Percentiles rank a stretch among this genome's conserved stretches.
phyloP scores from a whole-genome alignment of 2,888 invertebrate species.

The Myathropa florea region DNA sequence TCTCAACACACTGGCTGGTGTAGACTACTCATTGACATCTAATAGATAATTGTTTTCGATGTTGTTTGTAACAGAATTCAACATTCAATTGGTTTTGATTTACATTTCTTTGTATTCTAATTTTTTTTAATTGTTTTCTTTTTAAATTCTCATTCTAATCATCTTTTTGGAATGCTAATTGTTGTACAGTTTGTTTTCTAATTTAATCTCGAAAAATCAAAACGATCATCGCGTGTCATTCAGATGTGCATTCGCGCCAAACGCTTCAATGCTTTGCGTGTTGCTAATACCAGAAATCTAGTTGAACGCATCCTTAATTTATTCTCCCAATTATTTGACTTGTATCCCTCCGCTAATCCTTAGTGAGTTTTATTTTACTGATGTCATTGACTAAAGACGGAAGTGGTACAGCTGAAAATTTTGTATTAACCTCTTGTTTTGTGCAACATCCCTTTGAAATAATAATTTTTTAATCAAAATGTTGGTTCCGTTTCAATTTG shows the following conservation, averaged over 20 bases:
- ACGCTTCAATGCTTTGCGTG: neutral
- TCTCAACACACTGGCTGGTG: slow-evolving; percentile 39
- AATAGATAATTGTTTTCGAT: slow-evolving; percentile 47
- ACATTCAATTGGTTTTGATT: slow-evolving; percentile 24
- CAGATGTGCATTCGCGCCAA: slow-evolving; percentile 38
- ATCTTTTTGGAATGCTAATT: slow-evolving; percentile 57
- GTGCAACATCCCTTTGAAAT: slow-evolving; percentile 39
- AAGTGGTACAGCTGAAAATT: neutral
- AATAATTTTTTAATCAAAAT: slow-evolving; percentile 24
- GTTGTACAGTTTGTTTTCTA: slow-evolving; percentile 1
- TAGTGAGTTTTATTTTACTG: neutral
- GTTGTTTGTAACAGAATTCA: slow-evolving; percentile 62
- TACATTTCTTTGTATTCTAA: neutral
- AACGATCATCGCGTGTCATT: slow-evolving; percentile 21
- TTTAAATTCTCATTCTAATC: neutral
- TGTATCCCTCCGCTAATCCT: too few species aligned
- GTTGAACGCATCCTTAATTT: neutral
- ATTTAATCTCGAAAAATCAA: neutral
- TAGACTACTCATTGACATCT: neutral
- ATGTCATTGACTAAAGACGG: neutral
- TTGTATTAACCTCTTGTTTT: neutral
- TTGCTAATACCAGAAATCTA: neutral
- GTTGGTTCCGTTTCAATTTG: slow-evolving; percentile 60
- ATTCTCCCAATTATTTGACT: neutral
- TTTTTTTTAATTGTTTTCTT: neutral